Evolutionary conservation across 2,113 vertebrate species (phyloP), one percentile per base, ranked within the genome.

Genomic region (Dipodomys spectabilis): DNA sequence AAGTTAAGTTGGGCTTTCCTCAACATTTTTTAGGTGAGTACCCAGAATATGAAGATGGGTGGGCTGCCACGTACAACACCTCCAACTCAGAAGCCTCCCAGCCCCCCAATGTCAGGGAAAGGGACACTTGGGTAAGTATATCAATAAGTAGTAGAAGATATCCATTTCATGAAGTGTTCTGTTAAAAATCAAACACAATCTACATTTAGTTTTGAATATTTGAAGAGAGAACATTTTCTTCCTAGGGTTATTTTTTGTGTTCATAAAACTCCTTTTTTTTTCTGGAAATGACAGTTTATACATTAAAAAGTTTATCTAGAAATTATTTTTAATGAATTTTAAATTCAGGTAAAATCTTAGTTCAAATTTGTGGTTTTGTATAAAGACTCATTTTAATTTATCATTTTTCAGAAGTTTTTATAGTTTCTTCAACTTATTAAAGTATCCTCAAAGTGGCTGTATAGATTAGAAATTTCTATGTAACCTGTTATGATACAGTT

Each of bases 41-140:
- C 99, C 95, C 99, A 99, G 98, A 99, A 99, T 94, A 99, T 99
- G 99, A 99, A 99, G 98, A 98, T 99, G 93, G 99, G 99, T 75
- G 98, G 98, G 73, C 98, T 99, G 93, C 99, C 99, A 78, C 99
- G 99, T 95, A 99, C 99, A 71, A 99, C 99, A 93, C 99, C 99
- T 73, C 99, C 99, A 30, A 99, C 99, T 85, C 99, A 99, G 98
- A 99, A 99, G 95, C 99, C 99, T 25, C 99, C 99, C 78, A 99
- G 99, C 77, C 99, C 99, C 39, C 99, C 99, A 0, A 98, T 99
- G 98, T 98, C 99, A 16, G 99, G 99, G 96, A 99, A 99, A 97
- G 99, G 99, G 97, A 99, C 99, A 79, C 98, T 99, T 95, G 99
- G 99, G 99, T 99, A 98, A 98, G 99, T 98, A 97, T 92, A 67